Evolutionary conservation across 2,113 vertebrate species (phyloP).

Genomic region (Phainopepla nitens): DNA sequence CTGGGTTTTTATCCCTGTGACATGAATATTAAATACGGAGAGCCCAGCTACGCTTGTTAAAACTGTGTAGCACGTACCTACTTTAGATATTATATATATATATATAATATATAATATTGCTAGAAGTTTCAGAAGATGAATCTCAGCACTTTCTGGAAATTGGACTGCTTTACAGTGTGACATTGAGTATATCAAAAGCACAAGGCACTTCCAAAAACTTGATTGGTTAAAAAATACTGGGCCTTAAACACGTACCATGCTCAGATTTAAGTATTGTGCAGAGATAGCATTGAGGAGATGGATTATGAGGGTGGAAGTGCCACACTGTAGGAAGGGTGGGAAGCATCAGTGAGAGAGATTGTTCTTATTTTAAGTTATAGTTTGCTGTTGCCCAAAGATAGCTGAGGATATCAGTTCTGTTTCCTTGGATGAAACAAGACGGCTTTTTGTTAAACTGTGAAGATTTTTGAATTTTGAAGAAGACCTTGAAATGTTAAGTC

Average conservation of each 20-base stretch:
- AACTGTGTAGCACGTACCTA: not conserved
- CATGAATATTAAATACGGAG: conserved; percentile 64
- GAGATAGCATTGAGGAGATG: not conserved
- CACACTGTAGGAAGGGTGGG: not conserved
- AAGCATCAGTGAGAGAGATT: not conserved
- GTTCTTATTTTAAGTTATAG: conserved; percentile 18
- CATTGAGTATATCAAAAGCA: not conserved
- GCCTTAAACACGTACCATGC: not conserved
- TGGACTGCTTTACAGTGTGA: not conserved
- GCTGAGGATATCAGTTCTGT: not conserved
- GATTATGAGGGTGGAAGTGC: not conserved
- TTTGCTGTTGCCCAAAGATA: conserved; percentile 9
- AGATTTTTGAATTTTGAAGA: conserved; percentile 3
- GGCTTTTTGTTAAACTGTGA: conserved; percentile 4
- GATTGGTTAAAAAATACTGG: not conserved
- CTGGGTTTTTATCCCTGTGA: conserved; percentile 60
- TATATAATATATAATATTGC: not conserved
- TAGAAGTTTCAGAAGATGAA: conserved; percentile 14
- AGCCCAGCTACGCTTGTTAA: not conserved
- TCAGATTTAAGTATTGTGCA: not conserved
- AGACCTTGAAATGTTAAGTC: conserved; percentile 24
- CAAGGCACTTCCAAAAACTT: not conserved
- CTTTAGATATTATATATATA: not conserved
- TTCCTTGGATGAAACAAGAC: not conserved
- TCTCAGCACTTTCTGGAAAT: conserved; percentile 37